phyloP scores from a whole-genome alignment of 2,888 invertebrate genomes.

The Sympetrum striolatum region DNA sequence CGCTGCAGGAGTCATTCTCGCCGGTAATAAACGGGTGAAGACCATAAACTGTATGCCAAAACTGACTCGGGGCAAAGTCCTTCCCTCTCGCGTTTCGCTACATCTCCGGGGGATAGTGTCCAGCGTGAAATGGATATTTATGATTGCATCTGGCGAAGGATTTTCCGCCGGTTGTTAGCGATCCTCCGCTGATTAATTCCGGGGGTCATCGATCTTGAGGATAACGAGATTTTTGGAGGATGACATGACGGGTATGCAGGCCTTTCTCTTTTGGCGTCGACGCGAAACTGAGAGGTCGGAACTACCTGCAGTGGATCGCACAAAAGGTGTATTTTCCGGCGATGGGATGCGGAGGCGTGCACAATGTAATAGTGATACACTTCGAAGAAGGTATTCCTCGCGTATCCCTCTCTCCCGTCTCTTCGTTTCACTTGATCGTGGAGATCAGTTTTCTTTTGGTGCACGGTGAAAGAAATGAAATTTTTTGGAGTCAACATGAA shows the following conservation, averaged over 20 bases:
- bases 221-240: not conserved
- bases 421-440: too few relatives aligned
- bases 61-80: not conserved
- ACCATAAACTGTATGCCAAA: constrained; percentile 18
- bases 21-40: not conserved
- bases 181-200: not conserved
- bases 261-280: too few relatives aligned
- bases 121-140: constrained; percentile 22
- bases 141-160: not conserved
- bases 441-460: too few relatives aligned
- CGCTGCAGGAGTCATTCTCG: constrained; percentile 11
- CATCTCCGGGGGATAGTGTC: not conserved
- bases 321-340: too few relatives aligned
- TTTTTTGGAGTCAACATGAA: too few relatives aligned
- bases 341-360: too few relatives aligned
- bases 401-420: too few relatives aligned
- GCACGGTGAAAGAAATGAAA: too few relatives aligned
- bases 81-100: not conserved
- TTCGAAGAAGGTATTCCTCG: too few relatives aligned
- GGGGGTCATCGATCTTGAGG: not conserved
- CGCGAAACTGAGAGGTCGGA: too few relatives aligned
- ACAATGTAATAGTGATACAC: too few relatives aligned
- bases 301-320: too few relatives aligned
- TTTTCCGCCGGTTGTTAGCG: not conserved
- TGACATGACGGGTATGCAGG: not conserved